Percentiles rank a stretch among this genome's conserved stretches.
Evolutionary conservation across 2,113 vertebrate genomes (phyloP).

Genomic region (Chamaea fasciata): DNA sequence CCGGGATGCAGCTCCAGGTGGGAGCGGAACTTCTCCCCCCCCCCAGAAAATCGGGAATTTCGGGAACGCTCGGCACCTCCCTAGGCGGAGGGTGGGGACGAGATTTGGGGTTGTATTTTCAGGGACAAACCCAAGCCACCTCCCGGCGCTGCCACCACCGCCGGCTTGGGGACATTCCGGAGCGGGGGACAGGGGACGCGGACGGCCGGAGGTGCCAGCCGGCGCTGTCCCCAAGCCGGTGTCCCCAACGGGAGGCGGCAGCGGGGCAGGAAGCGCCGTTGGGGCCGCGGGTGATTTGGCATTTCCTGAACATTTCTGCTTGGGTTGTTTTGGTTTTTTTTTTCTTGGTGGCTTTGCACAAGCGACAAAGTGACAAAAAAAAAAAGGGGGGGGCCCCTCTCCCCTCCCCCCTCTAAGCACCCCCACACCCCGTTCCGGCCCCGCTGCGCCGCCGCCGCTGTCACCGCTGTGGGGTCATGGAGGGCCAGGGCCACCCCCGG

Average conservation of each 20-base stretch:
- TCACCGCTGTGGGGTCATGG: background rate
- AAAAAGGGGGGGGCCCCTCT: background rate
- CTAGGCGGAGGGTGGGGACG: too few relatives aligned
- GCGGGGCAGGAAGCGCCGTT: conserved; percentile 65
- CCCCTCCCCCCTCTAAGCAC: background rate
- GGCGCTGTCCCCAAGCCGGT: background rate
- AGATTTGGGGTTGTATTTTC: background rate
- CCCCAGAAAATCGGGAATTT: background rate
- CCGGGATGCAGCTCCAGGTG: too few relatives aligned
- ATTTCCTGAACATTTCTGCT: conserved; percentile 76
- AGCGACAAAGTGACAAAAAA: background rate
- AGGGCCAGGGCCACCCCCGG: background rate
- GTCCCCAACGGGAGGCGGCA: background rate
- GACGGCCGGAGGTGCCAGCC: too few relatives aligned
- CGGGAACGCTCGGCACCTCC: background rate
- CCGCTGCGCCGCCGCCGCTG: background rate
- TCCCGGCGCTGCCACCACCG: rapidly evolving
- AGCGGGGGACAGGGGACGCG: too few relatives aligned
- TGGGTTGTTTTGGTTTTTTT: background rate
- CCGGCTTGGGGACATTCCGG: background rate
- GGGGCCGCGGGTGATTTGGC: conserved; percentile 75
- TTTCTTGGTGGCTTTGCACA: background rate
- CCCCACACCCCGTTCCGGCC: background rate
- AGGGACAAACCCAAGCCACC: rapidly evolving
- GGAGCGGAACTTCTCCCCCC: too few relatives aligned